Base-by-base conservation (phyloP, 2,113 vertebrate species). In the Oenanthe oenanthe region DNA sequence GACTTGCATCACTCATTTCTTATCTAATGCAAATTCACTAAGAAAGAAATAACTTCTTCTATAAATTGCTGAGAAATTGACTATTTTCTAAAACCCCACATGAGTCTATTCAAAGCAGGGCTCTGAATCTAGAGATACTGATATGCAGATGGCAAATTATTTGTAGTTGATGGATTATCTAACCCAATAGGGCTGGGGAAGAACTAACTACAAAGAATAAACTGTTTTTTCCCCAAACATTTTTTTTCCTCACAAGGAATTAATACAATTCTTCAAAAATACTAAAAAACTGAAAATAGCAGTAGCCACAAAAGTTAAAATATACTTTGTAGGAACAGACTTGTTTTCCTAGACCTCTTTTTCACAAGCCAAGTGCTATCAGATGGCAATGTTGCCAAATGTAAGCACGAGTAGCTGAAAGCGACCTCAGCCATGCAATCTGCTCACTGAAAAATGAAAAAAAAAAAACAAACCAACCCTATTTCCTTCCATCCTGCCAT, bases 51-150 rank as follows among this genome's bases (percentile, higher is more conserved):
- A 36, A 75, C 48, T 63, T 21, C 17, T 83, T 25, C 18, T 57
- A 77, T 76, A 61, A 95, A 77, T 36, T 94, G 65, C 88, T 93
- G 88, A 93, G 56, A 21, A 89, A 65, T 57, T 65, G 6, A 71
- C 95, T 89, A 16, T 83, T 95, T 95, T 88, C 75, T 73, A 84
- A 92, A 92, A 65, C 28, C 15, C n/a, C 12, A 78, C 88, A 89
- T 78, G 53, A 62, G 34, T 32, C 90, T 76, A 92, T 92, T 95
- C 77, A 96, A 92, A 91, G 54, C 5, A 4, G 34, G 45, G 17
- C 47, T 75, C 36, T 48, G 36, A 86, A 67, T 76, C 45, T 53
- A 73, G 56, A 65, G 80, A 57, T 28, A 67, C 10, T 87, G 43
- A 74, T 65, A 62, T 8, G 51, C 82, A 94, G 83, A 79, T 92